Conservation (phyloP, 2,797 vertebrate genomes). For the Aphelocoma californica region DNA sequence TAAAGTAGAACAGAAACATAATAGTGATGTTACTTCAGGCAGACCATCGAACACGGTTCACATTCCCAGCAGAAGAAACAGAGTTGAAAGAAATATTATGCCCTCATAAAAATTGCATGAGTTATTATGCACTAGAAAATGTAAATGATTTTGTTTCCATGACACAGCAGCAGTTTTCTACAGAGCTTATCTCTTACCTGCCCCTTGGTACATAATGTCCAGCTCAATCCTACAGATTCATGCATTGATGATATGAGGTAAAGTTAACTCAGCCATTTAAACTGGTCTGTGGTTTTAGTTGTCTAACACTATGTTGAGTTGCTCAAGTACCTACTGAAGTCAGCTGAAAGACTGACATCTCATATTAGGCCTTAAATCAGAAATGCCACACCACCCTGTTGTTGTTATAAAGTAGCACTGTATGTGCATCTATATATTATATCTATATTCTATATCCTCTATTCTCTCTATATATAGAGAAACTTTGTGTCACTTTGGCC, state of each 20-base stretch:
- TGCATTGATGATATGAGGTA: accelerated
- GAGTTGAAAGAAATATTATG: background rate
- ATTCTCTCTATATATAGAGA: background rate
- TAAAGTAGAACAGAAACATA: background rate
- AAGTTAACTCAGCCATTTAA: background rate
- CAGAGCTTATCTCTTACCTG: background rate
- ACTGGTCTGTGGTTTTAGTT: background rate
- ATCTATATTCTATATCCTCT: too few relatives aligned
- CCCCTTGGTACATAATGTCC: background rate
- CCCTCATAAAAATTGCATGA: background rate
- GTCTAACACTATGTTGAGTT: background rate
- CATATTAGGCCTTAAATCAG: accelerated
- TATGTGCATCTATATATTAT: background rate
- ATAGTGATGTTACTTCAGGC: background rate
- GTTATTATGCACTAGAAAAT: background rate
- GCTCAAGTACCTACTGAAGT: background rate
- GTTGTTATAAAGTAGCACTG: background rate
- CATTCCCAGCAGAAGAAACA: background rate
- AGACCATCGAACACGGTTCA: background rate
- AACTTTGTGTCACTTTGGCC: background rate
- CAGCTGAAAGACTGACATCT: background rate
- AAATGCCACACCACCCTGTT: background rate
- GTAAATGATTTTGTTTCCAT: background rate
- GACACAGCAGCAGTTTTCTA: background rate
- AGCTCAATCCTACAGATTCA: background rate